Evolutionary conservation across 2,113 vertebrate genomes (phyloP), one percentile per base, ranked within the genome.

Genomic region (Embiotoca jacksoni): DNA sequence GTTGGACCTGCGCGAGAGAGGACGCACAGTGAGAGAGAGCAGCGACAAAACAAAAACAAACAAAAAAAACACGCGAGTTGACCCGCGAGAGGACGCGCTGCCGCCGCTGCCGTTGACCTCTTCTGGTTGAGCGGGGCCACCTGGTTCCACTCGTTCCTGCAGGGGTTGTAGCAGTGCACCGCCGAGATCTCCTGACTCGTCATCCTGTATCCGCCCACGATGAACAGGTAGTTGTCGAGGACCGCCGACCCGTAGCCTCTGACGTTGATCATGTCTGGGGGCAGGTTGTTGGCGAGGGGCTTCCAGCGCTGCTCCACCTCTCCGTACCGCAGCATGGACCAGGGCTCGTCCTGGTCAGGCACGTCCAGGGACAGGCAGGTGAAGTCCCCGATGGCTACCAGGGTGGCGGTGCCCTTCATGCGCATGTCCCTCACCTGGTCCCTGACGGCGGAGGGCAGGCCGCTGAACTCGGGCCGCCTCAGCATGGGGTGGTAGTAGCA

Each of bases 51-150:
- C 10, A 4, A 9, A 35, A 10, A 53, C 5, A 4, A 44, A 44
- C 39, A 6, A 41, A 2, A 7, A 8, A 49, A 3, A 44, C 4
- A 36, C 7, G 23, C 23, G 23, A 4, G 31, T 35, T 14, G 31
- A 44, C 47, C 35, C 10, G 9, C 5, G 13, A 46, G 33, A 3
- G 58, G n/a, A 7, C 15, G 23, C 1, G 23, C 6, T 4, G 39
- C 9, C 5, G 6, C 39, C 9, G 2, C 9, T 41, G 39, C 14
- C 1, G 3, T 14, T 52, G 23, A 98, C 98, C 98, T 96, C 90
- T 98, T 99, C 91, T 99, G 98, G 94, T 99, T 99, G 92, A 99
- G 95, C 0, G 97, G 95, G 0, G 97, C 95, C 82, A 97, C 92
- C 65, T 95, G 96, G 79, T 92, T 95, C 98, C 97, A 98, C 71